Base-by-base conservation (phyloP, 2,888 invertebrate species). In the Caradrina clavipalpis region DNA sequence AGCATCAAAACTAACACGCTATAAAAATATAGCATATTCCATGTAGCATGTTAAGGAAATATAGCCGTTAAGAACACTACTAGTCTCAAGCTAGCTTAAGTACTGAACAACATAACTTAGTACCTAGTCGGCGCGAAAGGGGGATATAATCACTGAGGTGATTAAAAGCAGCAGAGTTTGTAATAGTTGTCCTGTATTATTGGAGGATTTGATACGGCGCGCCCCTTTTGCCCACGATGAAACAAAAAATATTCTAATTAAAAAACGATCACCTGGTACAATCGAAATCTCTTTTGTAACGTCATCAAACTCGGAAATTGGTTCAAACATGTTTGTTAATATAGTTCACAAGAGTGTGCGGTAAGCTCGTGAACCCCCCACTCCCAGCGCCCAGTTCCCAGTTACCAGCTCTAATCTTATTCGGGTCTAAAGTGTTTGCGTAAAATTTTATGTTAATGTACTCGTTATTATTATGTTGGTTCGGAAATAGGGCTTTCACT, bases 401-500 rank as follows among this genome's bases (percentile, higher is more conserved):
- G 63, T 64, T 56, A 57, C 76, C 67, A 59, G 63, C 62, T 58
- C 76, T 83, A 81, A 81, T 81, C 78, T 81, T 78, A 83, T 78
- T 78, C 55, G 66, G 78, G 74, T 66, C 64, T 74, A 81, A 81
- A 83, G 69, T 81, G 81, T 78, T 84, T 81, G 82, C 72, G 69
- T 84, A 69, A 84, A 78, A 82, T 82, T 82, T 84, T 76, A 84
- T 82, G 84, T 61, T 73, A 76, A 82, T 82, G 62, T 49, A 63
- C 63, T 49, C 63, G 69, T 70, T 83, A 81, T 81, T 71, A 83
- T 83, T 69, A 69, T 76, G 82, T 78, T 78, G 75, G 69, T 81
- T 69, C 17, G 59, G 53, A 49, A 63, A 63, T 57, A 78, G 81
- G 77, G 77, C n/a, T 60, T 45, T 6, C 65, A 59, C 72, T 50